Percentiles rank a stretch among this genome's conserved stretches.
Evolutionary conservation across 2,797 vertebrate species (phyloP).

Genomic region (Melanotaenia boesemani): DNA sequence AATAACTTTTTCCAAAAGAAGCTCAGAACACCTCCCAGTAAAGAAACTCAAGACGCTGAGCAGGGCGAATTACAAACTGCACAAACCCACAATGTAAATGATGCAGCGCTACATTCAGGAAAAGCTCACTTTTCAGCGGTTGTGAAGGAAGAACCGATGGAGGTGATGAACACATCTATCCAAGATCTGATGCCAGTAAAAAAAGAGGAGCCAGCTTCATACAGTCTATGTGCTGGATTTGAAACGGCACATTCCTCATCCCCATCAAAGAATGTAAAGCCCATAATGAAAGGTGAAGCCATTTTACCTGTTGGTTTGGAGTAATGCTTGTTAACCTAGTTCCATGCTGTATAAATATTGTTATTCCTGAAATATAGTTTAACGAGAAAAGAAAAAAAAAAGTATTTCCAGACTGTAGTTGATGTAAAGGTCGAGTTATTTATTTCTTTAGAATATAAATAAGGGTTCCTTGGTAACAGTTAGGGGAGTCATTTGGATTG

Average conservation of each 20-base stretch:
- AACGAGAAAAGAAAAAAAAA: background rate
- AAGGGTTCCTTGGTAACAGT: background rate
- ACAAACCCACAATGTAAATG: background rate
- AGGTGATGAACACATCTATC: constrained; percentile 18
- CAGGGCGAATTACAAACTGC: background rate
- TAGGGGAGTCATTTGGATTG: no score
- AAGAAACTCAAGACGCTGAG: constrained; percentile 21
- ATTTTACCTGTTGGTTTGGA: background rate
- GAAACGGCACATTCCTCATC: constrained; percentile 74
- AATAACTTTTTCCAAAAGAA: constrained; percentile 83
- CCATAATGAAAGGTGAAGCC: constrained; percentile 85
- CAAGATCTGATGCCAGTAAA: constrained; percentile 43
- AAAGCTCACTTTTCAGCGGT: constrained; percentile 1
- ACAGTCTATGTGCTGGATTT: background rate
- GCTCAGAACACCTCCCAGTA: constrained; percentile 29
- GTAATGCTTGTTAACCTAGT: background rate
- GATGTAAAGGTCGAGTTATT: background rate
- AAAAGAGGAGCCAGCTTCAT: constrained; percentile 21
- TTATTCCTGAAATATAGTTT: background rate
- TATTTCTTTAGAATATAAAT: background rate
- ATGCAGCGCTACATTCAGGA: constrained; percentile 18
- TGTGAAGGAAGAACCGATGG: constrained; percentile 76
- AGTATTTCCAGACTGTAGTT: background rate
- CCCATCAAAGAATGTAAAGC: constrained; percentile 78
- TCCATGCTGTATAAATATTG: no score